Percentiles rank a stretch among this genome's conserved stretches.
These are phyloP conservation scores for Operophtera brumata DNA, from an alignment of 2,888 invertebrate species.

Conservation along the genomic window DNA sequence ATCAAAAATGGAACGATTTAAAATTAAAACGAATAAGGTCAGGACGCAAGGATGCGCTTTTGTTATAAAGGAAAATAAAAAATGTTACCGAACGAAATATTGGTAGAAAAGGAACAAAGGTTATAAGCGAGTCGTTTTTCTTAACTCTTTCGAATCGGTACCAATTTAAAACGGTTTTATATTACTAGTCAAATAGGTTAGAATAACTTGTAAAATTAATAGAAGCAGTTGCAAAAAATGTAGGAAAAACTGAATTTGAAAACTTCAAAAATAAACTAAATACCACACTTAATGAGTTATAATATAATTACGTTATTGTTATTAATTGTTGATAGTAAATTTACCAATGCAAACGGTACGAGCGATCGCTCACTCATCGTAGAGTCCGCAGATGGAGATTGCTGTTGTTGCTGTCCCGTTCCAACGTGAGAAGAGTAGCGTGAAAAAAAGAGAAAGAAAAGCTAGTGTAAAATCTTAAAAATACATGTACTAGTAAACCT, in stretches of 20 bases:
- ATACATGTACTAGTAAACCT: neutral
- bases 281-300: constrained; percentile 38
- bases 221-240: no score
- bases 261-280: neutral
- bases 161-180: no score
- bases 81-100: neutral
- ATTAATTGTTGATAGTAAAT: constrained; percentile 71
- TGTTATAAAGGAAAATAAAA: neutral
- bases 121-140: no score
- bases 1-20: constrained; percentile 21
- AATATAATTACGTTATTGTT: constrained; percentile 72
- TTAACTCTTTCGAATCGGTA: no score
- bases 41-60: neutral
- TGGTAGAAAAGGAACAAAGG: no score
- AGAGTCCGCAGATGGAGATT: constrained; percentile 77
- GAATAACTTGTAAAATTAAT: no score
- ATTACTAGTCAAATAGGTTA: no score
- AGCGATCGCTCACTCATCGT: constrained; percentile 78
- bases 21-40: constrained; percentile 24
- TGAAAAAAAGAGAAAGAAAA: constrained; percentile 59
- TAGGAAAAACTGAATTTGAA: no score
- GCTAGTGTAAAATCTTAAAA: constrained; percentile 19
- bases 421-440: constrained; percentile 46
- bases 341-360: constrained; percentile 78
- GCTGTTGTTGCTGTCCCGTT: constrained; percentile 71